These are phyloP conservation scores for Colletes gigas DNA, from an alignment of 1,140 invertebrate species.

Conservation along the genomic window DNA sequence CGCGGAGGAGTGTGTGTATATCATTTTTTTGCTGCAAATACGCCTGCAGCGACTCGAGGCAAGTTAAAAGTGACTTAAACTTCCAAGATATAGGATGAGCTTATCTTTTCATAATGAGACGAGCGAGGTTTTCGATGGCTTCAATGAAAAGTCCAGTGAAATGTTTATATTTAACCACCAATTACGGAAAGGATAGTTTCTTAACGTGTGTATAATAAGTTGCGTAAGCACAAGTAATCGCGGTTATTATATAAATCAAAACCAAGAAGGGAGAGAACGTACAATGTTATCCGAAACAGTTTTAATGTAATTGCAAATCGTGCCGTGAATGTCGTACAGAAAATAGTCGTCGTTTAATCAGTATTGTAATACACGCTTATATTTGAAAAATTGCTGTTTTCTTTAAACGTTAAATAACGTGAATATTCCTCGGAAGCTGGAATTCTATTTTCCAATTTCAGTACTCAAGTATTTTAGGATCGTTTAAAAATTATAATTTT, in stretches of 20 bases:
- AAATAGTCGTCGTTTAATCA: neutral
- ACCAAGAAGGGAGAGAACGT: neutral
- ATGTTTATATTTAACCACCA: neutral
- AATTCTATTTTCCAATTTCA: neutral
- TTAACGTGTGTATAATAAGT: conserved; percentile 10
- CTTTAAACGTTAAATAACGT: too few species aligned
- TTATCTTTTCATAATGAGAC: conserved; percentile 10
- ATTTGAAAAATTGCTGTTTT: too few species aligned
- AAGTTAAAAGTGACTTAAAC: conserved; percentile 37
- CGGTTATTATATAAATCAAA: neutral
- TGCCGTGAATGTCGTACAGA: neutral
- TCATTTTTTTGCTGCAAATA: conserved; percentile 36
- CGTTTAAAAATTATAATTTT: neutral
- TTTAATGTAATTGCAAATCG: neutral
- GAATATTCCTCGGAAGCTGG: neutral
- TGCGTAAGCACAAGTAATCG: neutral
- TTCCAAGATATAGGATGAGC: conserved; percentile 31
- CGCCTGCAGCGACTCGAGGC: conserved; percentile 14
- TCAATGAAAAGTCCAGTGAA: neutral
- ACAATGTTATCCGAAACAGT: neutral
- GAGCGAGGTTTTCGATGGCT: neutral
- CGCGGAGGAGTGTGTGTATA: neutral
- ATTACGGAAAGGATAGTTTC: neutral
- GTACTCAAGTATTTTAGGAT: neutral
- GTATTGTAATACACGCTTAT: too few species aligned